phyloP scores from a whole-genome alignment of 2,797 vertebrate species.

The Anolis apletophallus region DNA sequence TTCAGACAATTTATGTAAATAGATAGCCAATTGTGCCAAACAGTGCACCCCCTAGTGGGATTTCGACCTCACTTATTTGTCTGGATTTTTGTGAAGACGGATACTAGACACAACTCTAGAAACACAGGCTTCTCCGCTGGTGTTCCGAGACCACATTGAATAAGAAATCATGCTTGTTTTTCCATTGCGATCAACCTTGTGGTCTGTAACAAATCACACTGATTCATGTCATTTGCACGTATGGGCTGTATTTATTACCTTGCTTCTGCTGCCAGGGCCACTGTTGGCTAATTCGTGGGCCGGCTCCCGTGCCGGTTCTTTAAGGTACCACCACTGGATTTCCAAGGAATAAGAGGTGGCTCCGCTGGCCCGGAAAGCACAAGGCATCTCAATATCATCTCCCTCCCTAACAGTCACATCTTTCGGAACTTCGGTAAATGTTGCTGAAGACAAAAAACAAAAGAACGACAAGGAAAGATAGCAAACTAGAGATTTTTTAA shows the following conservation, averaged over 20 bases:
- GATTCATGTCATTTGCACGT: neutral
- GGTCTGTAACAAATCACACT: neutral
- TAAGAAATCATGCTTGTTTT: neutral
- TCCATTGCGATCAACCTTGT: rapidly evolving
- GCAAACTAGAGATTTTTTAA: slow-evolving; percentile 42
- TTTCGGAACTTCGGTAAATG: slow-evolving; percentile 93
- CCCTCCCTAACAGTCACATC: slow-evolving; percentile 93
- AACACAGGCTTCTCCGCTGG: neutral
- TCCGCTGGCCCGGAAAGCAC: slow-evolving; percentile 90
- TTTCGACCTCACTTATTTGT: neutral
- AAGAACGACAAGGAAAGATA: slow-evolving; percentile 53
- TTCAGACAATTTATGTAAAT: neutral
- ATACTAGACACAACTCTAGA: neutral
- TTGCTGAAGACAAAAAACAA: slow-evolving; percentile 77
- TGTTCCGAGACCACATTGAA: neutral
- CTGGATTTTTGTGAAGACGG: neutral
- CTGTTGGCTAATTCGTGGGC: slow-evolving; percentile 87
- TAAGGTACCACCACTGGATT: slow-evolving; percentile 98
- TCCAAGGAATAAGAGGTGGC: slow-evolving; percentile 90
- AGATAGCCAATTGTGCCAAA: neutral
- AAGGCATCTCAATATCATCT: slow-evolving; percentile 96
- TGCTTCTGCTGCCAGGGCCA: slow-evolving; percentile 84
- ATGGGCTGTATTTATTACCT: slow-evolving; percentile 79
- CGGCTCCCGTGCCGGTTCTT: slow-evolving; percentile 85
- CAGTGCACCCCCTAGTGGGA: neutral